Base-by-base conservation (phyloP, 2,888 invertebrate species). In the Amiota minor region DNA sequence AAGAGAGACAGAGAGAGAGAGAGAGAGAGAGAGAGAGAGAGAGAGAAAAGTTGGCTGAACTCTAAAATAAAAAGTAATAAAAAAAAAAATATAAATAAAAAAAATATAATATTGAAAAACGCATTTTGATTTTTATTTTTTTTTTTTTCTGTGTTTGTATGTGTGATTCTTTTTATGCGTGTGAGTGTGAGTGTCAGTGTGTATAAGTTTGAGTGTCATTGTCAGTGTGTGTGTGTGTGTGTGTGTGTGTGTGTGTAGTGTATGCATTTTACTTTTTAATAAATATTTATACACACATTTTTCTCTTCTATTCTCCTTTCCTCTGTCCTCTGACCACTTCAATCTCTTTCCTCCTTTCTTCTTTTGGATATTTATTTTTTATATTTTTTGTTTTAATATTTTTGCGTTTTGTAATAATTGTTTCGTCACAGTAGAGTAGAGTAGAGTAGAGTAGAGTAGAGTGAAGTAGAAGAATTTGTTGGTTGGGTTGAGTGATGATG, bases 121-220 rank as follows among this genome's bases (percentile, higher is more conserved):
- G 75, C 72, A 76, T 75, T 77, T 76, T 74, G 72, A 74, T 65
- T 65, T 74, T 75, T 77, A 74, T 72, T 74, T 67, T 71, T 2
- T 23, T 50, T 1, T 62, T 62, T 68, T 11, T 20, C 47, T 23
- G 18, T 46, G 16, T 50, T 2, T 53, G 35, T 68, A 71, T 68
- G 69, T 73, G 59, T 69, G 68, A 69, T 56, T 70, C 20, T 71
- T 1, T 72, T 23, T 65, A 62, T 74, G 64, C 46, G 65, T 73
- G 75, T 75, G 70, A 74, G 62, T 74, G 67, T 76, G 72, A 61
- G 23, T 23, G 23, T 23, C 23, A 23, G 3, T 23, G 23, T 23
- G 3, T 23, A 2, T 23, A 2, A 23, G 1, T 53, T 14, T 68
- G 73, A 67, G 69, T 73, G 65, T 69, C 62, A 69, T 59, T 70